Evolutionary conservation across 2,113 vertebrate genomes (phyloP), one percentile per base, ranked within the genome.

Genomic region (Callopanchax toddi): DNA sequence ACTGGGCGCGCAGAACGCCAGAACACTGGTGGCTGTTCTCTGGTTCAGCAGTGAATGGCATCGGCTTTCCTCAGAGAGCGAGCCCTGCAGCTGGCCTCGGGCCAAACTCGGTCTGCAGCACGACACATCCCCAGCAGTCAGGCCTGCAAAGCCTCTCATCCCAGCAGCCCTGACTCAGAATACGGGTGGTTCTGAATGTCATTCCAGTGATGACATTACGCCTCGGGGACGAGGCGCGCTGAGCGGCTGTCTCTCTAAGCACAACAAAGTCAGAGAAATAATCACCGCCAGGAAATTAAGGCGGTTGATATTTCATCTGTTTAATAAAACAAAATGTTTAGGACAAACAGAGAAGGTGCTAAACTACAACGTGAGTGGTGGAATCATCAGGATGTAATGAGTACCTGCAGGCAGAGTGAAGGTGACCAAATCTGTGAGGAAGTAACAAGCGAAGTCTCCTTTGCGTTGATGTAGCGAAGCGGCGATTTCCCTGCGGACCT

Each of bases 361-460:
- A 32, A 32, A 32, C 6, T 32, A 46, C 11, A 11, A 32, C 3
- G 7, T 0, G 23, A 32, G 40, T 23, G 37, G 36, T 44, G n/a
- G 3, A 20, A 21, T 2, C 8, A 32, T 52, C 4, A 15, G 32
- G 22, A 12, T 11, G 17, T 46, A 0, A 7, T 2, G 3, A 48
- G 22, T 58, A 98, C 97, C 97, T 94, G 97, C 96, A 69, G 97
- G 97, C 66, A 98, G 91, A 0, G 96, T 99, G 71, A 99, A 99
- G 0, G 97, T 99, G 67, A 97, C 95, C 21, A 96, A 92, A 87
- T 99, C 97, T 20, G 95, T 93, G 51, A 99, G 93, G 68, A 99
- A 99, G 85, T 97, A 97, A 90, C 97, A 99, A 63, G 96, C 92
- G 13, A 98, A 97, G 84, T 98, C 96, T 74, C 97, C 97, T 89